Evolutionary conservation across 2,797 vertebrate genomes (phyloP), one percentile per base, ranked within the genome.

Genomic region (Pantherophis vulpinus): DNA sequence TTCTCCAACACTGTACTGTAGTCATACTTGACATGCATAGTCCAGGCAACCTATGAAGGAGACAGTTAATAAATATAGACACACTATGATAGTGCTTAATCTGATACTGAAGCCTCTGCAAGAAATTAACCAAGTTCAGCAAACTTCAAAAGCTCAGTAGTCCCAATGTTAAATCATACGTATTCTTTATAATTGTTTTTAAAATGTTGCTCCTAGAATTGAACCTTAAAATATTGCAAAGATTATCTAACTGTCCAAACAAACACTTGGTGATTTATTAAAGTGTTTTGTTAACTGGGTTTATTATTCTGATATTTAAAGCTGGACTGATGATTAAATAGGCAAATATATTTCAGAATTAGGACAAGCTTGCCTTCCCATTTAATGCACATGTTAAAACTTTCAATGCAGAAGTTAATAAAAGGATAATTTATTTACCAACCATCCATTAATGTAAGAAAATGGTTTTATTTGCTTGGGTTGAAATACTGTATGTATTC

Each of bases 401-500:
- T 95, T 95, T 92, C 89, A 66, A 56, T 66, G 83, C 70, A 93
- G 2, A 58, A 95, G 90, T 90, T 96, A 96, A 96, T 96, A 94
- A 95, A 96, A 95, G 56, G 79, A 9, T 74, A 90, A 92, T 95
- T 95, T 95, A 93, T 37, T 95, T 94, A 74, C 90, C 87, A 91
- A 93, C 86, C 90, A 87, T 59, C 86, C 92, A 63, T 95, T 94
- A 95, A 56, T 91, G 60, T 74, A 93, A 94, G 92, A 54, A 83
- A 91, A 91, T 14, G 2, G 63, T 96, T 96, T 96, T 95, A 95
- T 95, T 91, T 95, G 83, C 91, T 91, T 37, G 27, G 87, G 8
- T 94, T 96, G 93, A 29, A 91, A 93, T 91, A 37, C 70, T 74
- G 70, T 37, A 20, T 42, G 61, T 91, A 56, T 94, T 61, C 61